Evolutionary conservation across 2,888 invertebrate species (phyloP).

Genomic region (Andrena chrysosceles): DNA sequence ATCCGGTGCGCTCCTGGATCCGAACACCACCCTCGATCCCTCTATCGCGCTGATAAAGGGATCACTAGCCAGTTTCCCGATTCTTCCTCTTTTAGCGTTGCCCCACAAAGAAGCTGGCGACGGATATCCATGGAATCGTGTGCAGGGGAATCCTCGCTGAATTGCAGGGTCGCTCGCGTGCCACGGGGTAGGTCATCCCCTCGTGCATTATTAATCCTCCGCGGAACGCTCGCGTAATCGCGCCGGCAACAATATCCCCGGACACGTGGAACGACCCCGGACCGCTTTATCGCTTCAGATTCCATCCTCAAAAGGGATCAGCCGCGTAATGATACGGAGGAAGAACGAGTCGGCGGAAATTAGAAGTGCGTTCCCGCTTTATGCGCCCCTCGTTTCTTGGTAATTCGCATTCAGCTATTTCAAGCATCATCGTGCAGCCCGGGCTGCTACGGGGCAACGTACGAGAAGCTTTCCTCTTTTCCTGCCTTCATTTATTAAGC

Average conservation of each 20-base stretch:
- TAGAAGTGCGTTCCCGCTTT: slow-evolving; percentile 48
- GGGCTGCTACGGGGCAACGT: slow-evolving; percentile 1
- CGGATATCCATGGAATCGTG: too few relatives aligned
- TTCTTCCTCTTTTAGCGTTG: too few relatives aligned
- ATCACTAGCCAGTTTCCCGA: too few relatives aligned
- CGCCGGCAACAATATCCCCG: slow-evolving; percentile 11
- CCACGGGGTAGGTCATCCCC: too few relatives aligned
- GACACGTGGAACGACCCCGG: not conserved
- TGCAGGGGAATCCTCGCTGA: too few relatives aligned
- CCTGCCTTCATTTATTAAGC: slow-evolving; percentile 37
- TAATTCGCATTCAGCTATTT: slow-evolving; percentile 47
- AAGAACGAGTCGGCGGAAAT: slow-evolving; percentile 47
- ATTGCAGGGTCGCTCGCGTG: too few relatives aligned
- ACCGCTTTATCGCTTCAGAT: slow-evolving; percentile 31
- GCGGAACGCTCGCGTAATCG: not conserved
- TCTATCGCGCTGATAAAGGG: not conserved
- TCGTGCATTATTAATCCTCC: slow-evolving; percentile 19
- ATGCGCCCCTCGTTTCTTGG: slow-evolving; percentile 27
- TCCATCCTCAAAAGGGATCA: slow-evolving; percentile 35
- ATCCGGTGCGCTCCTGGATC: not conserved
- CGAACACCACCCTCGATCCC: not conserved
- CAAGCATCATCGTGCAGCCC: slow-evolving; percentile 38
- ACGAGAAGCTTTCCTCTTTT: slow-evolving; percentile 19
- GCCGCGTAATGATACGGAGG: slow-evolving; percentile 33
- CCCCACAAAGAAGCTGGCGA: too few relatives aligned